Evolutionary conservation across 2,113 vertebrate species (phyloP).

Genomic region (Rhinopomastus cyanomelas): DNA sequence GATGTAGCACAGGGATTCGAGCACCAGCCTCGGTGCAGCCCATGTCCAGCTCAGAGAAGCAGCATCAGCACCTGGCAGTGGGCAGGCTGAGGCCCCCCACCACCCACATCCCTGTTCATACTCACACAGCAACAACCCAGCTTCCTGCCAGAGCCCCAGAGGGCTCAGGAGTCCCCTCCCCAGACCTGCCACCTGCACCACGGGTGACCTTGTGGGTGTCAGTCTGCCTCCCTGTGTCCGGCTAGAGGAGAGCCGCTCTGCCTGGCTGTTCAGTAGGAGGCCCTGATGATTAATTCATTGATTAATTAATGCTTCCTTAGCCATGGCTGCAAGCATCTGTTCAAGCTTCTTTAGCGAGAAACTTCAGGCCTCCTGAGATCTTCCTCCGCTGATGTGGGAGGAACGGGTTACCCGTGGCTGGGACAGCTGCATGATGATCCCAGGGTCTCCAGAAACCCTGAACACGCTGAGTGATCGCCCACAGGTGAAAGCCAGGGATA

Average conservation of each 20-base stretch:
- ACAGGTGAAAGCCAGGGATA: neutral
- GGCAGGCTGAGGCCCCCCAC: neutral
- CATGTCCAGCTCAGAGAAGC: no score
- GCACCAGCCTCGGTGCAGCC: neutral
- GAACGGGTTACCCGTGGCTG: neutral
- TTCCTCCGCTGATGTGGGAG: neutral
- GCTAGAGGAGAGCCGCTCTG: neutral
- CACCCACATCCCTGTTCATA: rapidly evolving
- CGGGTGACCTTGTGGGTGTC: rapidly evolving
- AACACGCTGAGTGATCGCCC: neutral
- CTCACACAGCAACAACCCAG: neutral
- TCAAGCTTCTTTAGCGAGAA: neutral
- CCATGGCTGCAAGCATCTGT: neutral
- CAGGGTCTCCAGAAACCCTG: neutral
- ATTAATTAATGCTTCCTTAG: neutral
- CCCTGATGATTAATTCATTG: no score
- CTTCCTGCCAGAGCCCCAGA: neutral
- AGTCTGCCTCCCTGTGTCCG: neutral
- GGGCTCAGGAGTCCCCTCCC: neutral
- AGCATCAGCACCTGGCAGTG: rapidly evolving
- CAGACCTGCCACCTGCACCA: neutral
- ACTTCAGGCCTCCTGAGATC: neutral
- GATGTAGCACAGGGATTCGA: rapidly evolving
- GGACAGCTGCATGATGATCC: neutral
- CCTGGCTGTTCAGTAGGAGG: neutral